These are phyloP conservation scores for Odontamblyopus rebecca DNA, from an alignment of 2,797 vertebrate genomes.

Conservation along the genomic window DNA sequence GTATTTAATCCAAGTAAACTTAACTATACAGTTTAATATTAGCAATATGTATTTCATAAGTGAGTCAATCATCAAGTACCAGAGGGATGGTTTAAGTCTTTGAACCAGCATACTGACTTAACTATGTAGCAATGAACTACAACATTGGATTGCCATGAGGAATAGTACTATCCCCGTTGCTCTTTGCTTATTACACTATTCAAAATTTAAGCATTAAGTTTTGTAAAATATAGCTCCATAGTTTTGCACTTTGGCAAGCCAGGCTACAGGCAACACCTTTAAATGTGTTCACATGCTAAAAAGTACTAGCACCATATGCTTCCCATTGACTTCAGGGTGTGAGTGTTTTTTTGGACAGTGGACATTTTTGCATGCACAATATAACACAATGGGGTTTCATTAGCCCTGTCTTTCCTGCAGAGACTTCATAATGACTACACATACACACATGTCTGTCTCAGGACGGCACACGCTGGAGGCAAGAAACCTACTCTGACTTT, in stretches of 20 bases:
- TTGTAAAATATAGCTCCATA: not conserved
- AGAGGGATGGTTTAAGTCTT: not conserved
- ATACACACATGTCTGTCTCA: constrained; percentile 27
- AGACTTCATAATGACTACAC: constrained; percentile 58
- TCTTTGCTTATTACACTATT: not conserved
- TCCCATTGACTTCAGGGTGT: constrained; percentile 42
- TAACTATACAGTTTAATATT: not conserved
- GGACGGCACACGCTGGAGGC: constrained; percentile 18
- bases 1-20: not conserved
- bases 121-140: not conserved
- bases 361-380: constrained; percentile 63
- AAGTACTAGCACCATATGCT: constrained; percentile 49
- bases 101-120: not conserved
- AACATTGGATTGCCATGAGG: not conserved
- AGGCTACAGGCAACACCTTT: constrained; percentile 6
- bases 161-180: not conserved
- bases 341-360: constrained; percentile 59
- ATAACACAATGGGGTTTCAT: constrained; percentile 69
- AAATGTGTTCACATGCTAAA: constrained; percentile 13
- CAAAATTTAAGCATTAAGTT: not conserved
- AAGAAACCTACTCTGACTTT: constrained; percentile 30
- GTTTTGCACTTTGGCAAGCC: not conserved
- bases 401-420: constrained; percentile 65
- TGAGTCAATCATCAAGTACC: no score
- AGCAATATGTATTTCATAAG: no score